These are phyloP conservation scores for Drosophila cognata DNA, from an alignment of 2,888 invertebrate genomes.

Conservation along the genomic window DNA sequence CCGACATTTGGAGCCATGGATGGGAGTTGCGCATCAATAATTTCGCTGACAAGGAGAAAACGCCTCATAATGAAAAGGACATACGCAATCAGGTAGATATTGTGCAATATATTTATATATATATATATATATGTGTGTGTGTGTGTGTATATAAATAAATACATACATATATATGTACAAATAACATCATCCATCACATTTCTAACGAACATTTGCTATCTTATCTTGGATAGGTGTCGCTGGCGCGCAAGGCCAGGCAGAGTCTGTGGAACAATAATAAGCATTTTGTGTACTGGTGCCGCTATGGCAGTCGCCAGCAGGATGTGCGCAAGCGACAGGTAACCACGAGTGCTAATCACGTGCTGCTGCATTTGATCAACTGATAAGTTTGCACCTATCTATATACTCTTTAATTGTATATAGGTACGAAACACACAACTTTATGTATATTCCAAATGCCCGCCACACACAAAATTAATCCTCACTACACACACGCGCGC, in stretches of 20 bases:
- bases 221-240: conserved; percentile 74
- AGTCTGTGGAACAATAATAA: conserved; percentile 86
- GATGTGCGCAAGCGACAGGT: conserved; percentile 90
- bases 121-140: background rate
- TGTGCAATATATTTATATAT: background rate
- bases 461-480: conserved; percentile 43
- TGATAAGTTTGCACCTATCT: conserved; percentile 56
- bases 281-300: conserved; percentile 90
- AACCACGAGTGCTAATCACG: conserved; percentile 80
- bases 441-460: conserved; percentile 54
- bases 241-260: conserved; percentile 84
- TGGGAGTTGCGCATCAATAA: conserved; percentile 90
- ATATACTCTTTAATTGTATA: conserved; percentile 34
- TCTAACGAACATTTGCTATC: background rate
- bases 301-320: conserved; percentile 89
- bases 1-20: conserved; percentile 89
- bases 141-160: background rate
- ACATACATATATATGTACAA: background rate
- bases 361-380: conserved; percentile 75
- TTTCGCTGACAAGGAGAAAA: conserved; percentile 89
- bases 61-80: conserved; percentile 88
- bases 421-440: conserved; percentile 27
- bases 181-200: background rate
- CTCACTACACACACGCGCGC: conserved; percentile 19
- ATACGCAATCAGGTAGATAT: conserved; percentile 88